phyloP scores from a whole-genome alignment of 2,888 invertebrate species.

The Pomacea canaliculata region DNA sequence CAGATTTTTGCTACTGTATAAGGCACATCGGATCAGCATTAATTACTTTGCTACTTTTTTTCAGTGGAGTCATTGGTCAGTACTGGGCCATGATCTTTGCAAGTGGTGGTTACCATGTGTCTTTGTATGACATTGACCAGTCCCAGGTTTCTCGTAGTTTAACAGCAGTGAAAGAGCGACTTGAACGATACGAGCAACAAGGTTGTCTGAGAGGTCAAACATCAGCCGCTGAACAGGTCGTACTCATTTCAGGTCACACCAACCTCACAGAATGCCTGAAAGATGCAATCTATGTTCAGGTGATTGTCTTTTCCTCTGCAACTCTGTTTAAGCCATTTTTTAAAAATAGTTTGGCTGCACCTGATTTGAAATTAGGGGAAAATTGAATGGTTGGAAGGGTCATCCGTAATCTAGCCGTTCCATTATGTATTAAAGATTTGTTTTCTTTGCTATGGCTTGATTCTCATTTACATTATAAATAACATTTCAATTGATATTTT shows the following conservation, averaged over 20 bases:
- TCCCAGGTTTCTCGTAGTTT: constrained; percentile 69
- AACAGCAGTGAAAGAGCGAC: constrained; percentile 14
- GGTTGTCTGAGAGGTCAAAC: constrained; percentile 82
- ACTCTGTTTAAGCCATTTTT: not conserved
- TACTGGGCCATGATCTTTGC: constrained; percentile 99
- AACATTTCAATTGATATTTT: too few species aligned
- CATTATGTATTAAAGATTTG: not conserved
- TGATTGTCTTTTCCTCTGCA: constrained; percentile 31
- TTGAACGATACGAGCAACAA: constrained; percentile 43
- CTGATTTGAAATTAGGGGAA: not conserved
- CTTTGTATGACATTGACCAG: constrained; percentile 79
- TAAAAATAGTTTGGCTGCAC: not conserved
- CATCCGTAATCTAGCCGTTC: not conserved
- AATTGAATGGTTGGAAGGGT: not conserved
- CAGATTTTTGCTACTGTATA: too few species aligned
- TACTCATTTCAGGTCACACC: constrained; percentile 81
- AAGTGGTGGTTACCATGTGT: constrained; percentile 86
- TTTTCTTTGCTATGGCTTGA: too few species aligned
- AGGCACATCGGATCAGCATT: too few species aligned
- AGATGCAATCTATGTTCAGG: constrained; percentile 80
- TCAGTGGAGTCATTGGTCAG: constrained; percentile 92
- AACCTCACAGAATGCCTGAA: constrained; percentile 80
- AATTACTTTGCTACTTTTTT: not conserved
- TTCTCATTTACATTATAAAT: too few species aligned
- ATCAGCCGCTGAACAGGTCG: constrained; percentile 81